Conservation (phyloP, 2,113 vertebrate species). For the Tyrannus savana region DNA sequence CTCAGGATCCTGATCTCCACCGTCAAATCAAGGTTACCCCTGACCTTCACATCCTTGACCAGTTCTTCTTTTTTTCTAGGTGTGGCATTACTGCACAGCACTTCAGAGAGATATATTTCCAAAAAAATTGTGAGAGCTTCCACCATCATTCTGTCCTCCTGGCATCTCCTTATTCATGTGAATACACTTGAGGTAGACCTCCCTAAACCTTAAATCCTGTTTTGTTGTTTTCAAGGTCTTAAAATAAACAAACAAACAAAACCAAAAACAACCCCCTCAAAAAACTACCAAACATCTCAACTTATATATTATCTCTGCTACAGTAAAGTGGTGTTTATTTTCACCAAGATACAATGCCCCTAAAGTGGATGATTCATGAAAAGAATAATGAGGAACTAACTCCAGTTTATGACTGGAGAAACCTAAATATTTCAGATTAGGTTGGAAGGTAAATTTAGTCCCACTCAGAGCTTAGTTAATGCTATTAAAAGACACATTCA, state of each 20-base stretch:
- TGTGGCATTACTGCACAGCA: background rate
- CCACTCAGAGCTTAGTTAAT: slow-evolving; percentile 77
- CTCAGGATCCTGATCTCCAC: background rate
- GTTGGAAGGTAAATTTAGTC: slow-evolving; percentile 73
- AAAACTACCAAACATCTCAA: slow-evolving; percentile 45
- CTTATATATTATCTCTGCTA: slow-evolving; percentile 75
- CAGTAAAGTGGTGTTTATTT: slow-evolving; percentile 81
- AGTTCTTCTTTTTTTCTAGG: background rate
- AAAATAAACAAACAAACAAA: background rate
- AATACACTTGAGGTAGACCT: background rate
- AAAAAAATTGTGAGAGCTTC: background rate
- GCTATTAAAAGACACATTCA: slow-evolving; percentile 83
- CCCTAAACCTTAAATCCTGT: background rate
- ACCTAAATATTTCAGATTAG: slow-evolving; percentile 80
- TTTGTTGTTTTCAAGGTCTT: background rate
- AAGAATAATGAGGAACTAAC: slow-evolving; percentile 75
- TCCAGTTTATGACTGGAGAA: slow-evolving; percentile 80
- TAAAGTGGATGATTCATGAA: slow-evolving; percentile 71
- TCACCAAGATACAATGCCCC: slow-evolving; percentile 78
- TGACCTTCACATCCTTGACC: background rate
- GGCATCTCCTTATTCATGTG: background rate
- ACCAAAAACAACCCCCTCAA: background rate
- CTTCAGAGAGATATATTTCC: background rate
- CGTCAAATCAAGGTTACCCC: background rate
- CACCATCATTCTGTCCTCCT: background rate